Evolutionary conservation across 2,797 vertebrate species (phyloP), one percentile per base, ranked within the genome.

Genomic region (Liasis olivaceus): DNA sequence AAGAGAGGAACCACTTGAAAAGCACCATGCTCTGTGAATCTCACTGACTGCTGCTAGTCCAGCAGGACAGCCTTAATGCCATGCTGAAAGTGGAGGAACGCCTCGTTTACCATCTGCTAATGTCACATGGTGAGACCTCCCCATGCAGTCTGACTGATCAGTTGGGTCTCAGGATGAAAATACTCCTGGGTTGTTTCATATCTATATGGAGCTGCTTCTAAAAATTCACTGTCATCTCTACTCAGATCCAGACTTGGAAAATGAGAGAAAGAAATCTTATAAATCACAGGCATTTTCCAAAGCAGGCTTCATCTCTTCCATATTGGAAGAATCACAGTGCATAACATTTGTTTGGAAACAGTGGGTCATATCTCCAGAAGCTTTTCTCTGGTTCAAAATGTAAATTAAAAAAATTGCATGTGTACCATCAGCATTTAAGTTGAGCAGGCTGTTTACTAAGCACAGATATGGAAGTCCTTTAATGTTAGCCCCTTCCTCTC

Each of bases 401-500:
- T 85, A 47, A 85, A 85, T 17, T 0, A 26, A 20, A 42, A 81
- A 85, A n/a, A 47, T 6, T 85, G 62, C 87, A 85, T 54, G 5
- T 24, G 24, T 85, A 81, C 15, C 56, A 26, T 17, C 9, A 3
- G 51, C 5, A 60, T 58, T 92, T 89, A 31, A 51, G 66, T 60
- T 89, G 58, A 85, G 22, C 24, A 36, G 60, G 17, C 60, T 89
- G 31, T 54, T 58, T 89, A 28, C 6, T 85, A 66, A 92, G 26
- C 11, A 22, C 51, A 85, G 63, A 88, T 77, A 64, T 36, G 31
- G 60, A 89, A 63, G 51, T 66, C 24, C 51, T 85, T 85, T 66
- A 85, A 66, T 89, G 36, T 87, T 85, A 89, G 54, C 62, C 77
- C 31, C 51, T 89, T 89, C 84, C 59, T 58, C 77, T 92, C 60